Evolutionary conservation across 2,113 vertebrate genomes (phyloP).

Genomic region (Furnarius figulus): DNA sequence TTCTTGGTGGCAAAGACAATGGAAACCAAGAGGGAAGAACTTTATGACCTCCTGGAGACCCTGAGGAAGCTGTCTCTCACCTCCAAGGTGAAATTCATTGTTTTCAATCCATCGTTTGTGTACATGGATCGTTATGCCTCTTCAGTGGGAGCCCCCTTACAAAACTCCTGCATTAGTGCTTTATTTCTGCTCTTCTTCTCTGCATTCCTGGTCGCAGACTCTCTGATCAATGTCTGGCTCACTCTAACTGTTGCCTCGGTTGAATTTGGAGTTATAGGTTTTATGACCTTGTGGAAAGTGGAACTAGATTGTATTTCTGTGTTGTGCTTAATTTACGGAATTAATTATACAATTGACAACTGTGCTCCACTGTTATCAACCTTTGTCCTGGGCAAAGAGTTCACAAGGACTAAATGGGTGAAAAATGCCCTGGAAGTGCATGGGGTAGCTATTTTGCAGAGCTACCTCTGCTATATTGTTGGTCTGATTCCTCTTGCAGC

Average conservation of each 20-base stretch:
- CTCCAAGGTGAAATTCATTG: constrained; percentile 96
- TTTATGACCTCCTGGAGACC: constrained; percentile 95
- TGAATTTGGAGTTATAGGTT: constrained; percentile 96
- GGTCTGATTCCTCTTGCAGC: constrained; percentile 93
- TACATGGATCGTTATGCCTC: constrained; percentile 97
- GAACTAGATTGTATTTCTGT: constrained; percentile 97
- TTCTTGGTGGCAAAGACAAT: constrained; percentile 97
- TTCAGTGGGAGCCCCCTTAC: constrained; percentile 95
- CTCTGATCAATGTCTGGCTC: constrained; percentile 94
- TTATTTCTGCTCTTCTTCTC: constrained; percentile 97
- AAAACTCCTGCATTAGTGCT: constrained; percentile 96
- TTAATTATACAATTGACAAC: constrained; percentile 96
- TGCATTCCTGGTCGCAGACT: constrained; percentile 91
- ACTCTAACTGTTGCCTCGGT: constrained; percentile 93
- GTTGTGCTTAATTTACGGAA: constrained; percentile 93
- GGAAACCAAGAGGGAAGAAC: constrained; percentile 97
- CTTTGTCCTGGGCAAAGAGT: constrained; percentile 93
- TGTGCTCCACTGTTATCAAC: constrained; percentile 94
- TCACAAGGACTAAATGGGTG: constrained; percentile 97
- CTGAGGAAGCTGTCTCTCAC: constrained; percentile 94
- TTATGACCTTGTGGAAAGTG: constrained; percentile 98
- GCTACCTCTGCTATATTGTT: constrained; percentile 93
- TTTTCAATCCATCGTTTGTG: constrained; percentile 98
- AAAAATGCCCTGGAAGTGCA: constrained; percentile 94
- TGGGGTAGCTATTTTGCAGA: constrained; percentile 95